Base-by-base conservation (phyloP, 2,888 invertebrate genomes). In the Cryptosula pallasiana region DNA sequence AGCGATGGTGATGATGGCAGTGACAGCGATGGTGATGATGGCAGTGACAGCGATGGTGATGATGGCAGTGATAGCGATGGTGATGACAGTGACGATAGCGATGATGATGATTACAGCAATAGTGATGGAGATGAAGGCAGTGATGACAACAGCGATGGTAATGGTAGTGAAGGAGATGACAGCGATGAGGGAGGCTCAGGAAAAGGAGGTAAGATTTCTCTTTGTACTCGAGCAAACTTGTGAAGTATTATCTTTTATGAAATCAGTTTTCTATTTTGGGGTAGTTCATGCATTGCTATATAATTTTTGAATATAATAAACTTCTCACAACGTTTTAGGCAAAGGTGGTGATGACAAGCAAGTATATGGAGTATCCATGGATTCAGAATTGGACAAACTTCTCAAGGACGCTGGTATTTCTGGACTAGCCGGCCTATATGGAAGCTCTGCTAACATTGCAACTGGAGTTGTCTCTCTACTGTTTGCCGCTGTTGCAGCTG, bases 61-160 rank as follows among this genome's bases (percentile, higher is more conserved):
- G 54, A 16, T 25, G 16, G 35, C 35, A 45, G 20, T 71, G 35
- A 23, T 45, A 45, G 45, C n/a, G 25, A 25, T 5, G 27, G 25
- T 45, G n/a, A 20, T 20, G 5, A 20, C 3, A 25, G 16, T 9
- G 27, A 23, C 25, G 27, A 20, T 13, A 23, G 36, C 35, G 23
- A 35, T 71, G 35, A 45, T 23, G 27, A 70, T 34, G n/a, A 34
- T 32, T 23, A 29, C 1, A 23, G 69, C n/a, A 71, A 71, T 20
- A 34, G 69, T 23, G 5, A 69, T 45, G n/a, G 32, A 20, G 29
- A 45, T 29, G 35, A 34, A 20, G 27, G 69, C 70, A 27, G 34
- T n/a, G 20, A 36, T 29, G 32, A 29, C 35, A 71, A 34, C 25
- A 72, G 72, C 69, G 58, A 34, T 45, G 55, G 45, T 27, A 20